Percentiles rank a stretch among this genome's conserved stretches.
These are phyloP conservation scores for Paedocypris micromegethes DNA, from an alignment of 2,797 vertebrate genomes.

Conservation along the genomic window DNA sequence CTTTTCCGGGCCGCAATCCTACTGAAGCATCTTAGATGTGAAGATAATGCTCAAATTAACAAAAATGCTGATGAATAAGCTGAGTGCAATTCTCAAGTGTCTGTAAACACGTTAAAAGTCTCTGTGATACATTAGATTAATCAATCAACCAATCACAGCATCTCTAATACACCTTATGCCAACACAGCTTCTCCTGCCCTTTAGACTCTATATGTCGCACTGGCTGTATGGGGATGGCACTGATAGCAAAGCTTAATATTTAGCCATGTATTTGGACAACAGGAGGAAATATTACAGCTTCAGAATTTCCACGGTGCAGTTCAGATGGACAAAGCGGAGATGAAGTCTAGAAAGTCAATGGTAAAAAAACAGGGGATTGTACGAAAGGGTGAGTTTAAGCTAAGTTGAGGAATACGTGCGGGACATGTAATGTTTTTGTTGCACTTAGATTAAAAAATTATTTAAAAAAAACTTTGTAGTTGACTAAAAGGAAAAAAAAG, in stretches of 20 bases:
- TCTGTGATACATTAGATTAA: background rate
- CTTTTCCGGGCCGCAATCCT: no score
- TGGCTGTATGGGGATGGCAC: constrained; percentile 20
- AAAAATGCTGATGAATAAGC: no score
- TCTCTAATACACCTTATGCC: background rate
- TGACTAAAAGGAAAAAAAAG: no score
- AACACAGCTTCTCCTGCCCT: constrained; percentile 11
- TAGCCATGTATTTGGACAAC: constrained; percentile 52
- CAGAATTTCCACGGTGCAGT: background rate
- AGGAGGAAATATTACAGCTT: constrained; percentile 29
- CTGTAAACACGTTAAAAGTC: background rate
- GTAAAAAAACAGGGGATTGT: constrained; percentile 31
- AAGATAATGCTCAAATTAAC: no score
- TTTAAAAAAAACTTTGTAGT: background rate
- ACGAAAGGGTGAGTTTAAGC: constrained; percentile 50
- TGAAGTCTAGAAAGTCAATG: constrained; percentile 53
- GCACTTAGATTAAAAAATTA: background rate
- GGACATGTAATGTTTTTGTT: background rate
- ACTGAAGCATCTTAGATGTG: no score
- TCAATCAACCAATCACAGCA: background rate
- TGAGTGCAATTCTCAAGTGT: no score
- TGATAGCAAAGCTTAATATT: constrained; percentile 69
- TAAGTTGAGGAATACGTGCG: background rate
- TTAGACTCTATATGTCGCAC: constrained; percentile 25
- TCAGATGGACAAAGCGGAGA: constrained; percentile 50